Conservation (phyloP, 2,113 vertebrate genomes). For the Elanoides forficatus region DNA sequence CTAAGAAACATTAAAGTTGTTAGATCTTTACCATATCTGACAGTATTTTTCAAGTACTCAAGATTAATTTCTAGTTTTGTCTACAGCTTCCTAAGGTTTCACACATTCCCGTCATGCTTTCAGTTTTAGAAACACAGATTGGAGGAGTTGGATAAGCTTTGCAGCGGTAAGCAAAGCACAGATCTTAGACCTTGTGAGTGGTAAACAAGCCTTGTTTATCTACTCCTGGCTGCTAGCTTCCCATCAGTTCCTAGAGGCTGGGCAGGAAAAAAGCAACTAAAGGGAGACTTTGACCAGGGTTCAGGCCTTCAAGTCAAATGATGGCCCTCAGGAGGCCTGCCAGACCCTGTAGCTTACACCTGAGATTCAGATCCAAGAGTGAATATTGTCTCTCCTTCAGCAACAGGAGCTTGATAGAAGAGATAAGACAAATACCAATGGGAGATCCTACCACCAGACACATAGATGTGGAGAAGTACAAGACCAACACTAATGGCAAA, state of each 20-base stretch:
- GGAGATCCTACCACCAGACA: not conserved
- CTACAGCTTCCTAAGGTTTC: not conserved
- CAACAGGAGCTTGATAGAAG: not conserved
- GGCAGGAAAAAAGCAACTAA: not conserved
- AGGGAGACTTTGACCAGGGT: not conserved
- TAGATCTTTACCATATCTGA: not conserved
- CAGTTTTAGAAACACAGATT: not conserved
- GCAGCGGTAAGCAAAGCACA: not conserved
- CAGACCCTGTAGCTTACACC: not conserved
- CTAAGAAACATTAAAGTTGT: not conserved
- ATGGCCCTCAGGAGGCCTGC: not conserved
- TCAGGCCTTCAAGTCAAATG: not conserved
- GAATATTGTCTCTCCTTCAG: not conserved
- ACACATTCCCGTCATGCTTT: not conserved
- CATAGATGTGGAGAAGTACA: not conserved
- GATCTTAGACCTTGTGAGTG: not conserved
- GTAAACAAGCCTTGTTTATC: slow-evolving; percentile 27
- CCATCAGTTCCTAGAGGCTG: not conserved
- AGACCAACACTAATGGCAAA: not conserved
- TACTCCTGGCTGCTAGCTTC: not conserved
- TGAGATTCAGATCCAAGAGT: not conserved
- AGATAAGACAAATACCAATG: not conserved
- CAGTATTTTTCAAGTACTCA: not conserved
- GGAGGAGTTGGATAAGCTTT: not conserved
- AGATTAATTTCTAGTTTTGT: slow-evolving; percentile 21